phyloP scores from a whole-genome alignment of 2,888 invertebrate genomes.

The Orthosia gracilis region DNA sequence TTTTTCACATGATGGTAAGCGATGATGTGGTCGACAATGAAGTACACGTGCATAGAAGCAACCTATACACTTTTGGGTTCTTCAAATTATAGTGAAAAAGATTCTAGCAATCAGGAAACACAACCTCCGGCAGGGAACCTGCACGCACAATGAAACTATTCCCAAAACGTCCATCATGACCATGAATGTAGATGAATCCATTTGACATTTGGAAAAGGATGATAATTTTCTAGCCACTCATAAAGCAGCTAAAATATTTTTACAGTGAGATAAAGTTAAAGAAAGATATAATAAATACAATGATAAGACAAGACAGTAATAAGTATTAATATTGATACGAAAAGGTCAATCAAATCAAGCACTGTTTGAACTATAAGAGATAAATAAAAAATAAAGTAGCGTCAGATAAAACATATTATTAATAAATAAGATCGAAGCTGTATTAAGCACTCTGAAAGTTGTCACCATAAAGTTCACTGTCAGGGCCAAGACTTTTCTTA shows the following conservation, averaged over 20 bases:
- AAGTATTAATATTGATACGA: constrained; percentile 1
- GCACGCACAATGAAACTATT: background rate
- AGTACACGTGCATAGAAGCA: background rate
- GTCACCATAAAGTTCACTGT: constrained; percentile 49
- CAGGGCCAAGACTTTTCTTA: constrained; percentile 46
- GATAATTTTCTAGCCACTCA: no score
- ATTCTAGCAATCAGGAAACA: background rate
- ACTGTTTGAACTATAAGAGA: constrained; percentile 5
- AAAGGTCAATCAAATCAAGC: constrained; percentile 29
- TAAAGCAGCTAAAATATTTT: background rate
- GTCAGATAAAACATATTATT: background rate
- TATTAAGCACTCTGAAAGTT: constrained; percentile 33
- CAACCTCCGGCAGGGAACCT: no score
- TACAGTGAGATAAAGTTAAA: constrained; percentile 1
- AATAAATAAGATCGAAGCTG: constrained; percentile 10
- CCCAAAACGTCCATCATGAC: background rate
- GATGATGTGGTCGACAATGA: background rate
- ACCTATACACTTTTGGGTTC: background rate
- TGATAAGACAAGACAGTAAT: background rate
- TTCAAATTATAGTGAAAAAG: no score
- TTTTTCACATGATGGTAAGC: no score
- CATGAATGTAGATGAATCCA: no score
- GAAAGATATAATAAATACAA: constrained; percentile 15
- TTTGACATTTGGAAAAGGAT: background rate
- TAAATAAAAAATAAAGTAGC: constrained; percentile 8